phyloP scores from a whole-genome alignment of 2,797 vertebrate genomes.

The Chaetophractus vellerosus region DNA sequence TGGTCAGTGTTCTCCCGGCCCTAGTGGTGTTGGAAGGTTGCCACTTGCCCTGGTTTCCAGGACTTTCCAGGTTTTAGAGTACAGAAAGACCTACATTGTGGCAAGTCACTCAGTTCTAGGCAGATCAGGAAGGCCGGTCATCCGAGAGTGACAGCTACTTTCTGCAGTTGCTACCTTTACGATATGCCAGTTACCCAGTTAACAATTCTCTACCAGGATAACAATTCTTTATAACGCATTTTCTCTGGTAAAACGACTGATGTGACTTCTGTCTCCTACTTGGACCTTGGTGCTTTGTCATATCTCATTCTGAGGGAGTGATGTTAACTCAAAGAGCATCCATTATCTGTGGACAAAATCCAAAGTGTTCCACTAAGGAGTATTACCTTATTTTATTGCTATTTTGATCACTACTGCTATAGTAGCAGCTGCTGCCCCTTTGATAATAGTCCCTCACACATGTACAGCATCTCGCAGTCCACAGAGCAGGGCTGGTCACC shows the following conservation, averaged over 20 bases:
- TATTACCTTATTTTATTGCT: slow-evolving; percentile 51
- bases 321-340: slow-evolving; percentile 11
- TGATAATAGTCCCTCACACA: not conserved
- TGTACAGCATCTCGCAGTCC: not conserved
- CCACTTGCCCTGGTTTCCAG: not conserved
- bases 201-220: not conserved
- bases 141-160: not conserved
- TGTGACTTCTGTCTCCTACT: slow-evolving; percentile 24
- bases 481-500: not conserved
- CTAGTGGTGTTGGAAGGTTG: not conserved
- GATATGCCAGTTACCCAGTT: not conserved
- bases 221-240: not conserved
- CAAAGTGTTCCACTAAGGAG: not conserved
- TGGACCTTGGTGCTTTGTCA: not conserved
- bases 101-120: not conserved
- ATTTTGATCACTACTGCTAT: not conserved
- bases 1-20: not conserved
- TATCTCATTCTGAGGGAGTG: not conserved
- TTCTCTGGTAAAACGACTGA: not conserved
- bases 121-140: not conserved
- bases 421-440: not conserved
- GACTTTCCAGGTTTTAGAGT: not conserved
- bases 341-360: slow-evolving; percentile 20
- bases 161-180: not conserved
- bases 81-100: not conserved